Evolutionary conservation across 2,797 vertebrate genomes (phyloP), one percentile per base, ranked within the genome.

Genomic region (Sparidentex hasta): DNA sequence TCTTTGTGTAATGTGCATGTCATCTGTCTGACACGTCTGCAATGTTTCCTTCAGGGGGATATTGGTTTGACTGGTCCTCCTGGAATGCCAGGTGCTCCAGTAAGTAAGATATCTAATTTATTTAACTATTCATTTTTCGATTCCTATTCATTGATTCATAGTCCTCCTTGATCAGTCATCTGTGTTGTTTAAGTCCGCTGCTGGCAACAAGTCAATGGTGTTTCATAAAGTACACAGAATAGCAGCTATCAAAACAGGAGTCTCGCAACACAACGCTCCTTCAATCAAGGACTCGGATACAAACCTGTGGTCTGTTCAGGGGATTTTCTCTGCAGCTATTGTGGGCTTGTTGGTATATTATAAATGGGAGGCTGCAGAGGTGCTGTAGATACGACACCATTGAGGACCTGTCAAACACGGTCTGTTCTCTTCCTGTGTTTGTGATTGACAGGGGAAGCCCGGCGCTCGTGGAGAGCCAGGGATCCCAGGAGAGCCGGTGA

Each of bases 401-500:
- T 83, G 89, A 90, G 75, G 63, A 81, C 74, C 90, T 90, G 87
- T 93, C 91, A 91, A 90, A 90, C 84, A 71, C 46, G 2, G 65
- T 38, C 81, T 78, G 64, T 77, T 91, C 82, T 88, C 71, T 71
- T 86, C 78, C 68, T 81, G 21, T 92, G 73, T 81, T 50, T 92
- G 71, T 94, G 91, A 92, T 88, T 94, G 87, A 82, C 92, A 99
- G 98, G 98, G 98, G 77, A 98, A 97, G 80, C 95, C 96, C 0
- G 97, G 98, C 61, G 21, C 93, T 66, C 95, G 96, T 2, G 98
- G 98, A 56, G 96, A 97, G 61, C 85, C 94, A 72, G 98, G 98
- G 71, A 90, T 95, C 89, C 97, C 97, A 90, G 98, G 98, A 86
- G 98, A 99, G 80, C 94, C 97, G 90, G 98, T 99, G 94, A 98